Evolutionary conservation across 2,113 vertebrate species (phyloP), one percentile per base, ranked within the genome.

Genomic region (Origma solitaria): DNA sequence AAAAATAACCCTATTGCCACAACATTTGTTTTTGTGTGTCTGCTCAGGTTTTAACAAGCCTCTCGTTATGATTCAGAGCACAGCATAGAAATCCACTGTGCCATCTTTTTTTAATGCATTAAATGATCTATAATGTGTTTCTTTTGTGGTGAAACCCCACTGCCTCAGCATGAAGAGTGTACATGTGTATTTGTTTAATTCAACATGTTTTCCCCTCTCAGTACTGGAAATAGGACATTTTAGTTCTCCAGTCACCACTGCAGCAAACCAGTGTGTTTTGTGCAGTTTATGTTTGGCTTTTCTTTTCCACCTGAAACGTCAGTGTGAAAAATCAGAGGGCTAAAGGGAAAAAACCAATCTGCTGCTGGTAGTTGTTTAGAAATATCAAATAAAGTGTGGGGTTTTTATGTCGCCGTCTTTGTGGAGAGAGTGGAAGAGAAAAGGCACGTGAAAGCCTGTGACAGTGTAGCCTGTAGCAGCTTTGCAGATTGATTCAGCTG

Each of bases 401-500:
- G 42, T 78, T 90, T 94, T 83, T 92, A 54, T 88, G 82, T 88
- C 3, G 1, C 79, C 79, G 51, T 66, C 88, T 82, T 72, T 83
- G 80, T 88, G 76, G 72, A 37, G 11, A 69, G 94, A 76, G 81
- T 57, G 66, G 75, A 30, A 42, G 75, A 31, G 86, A 66, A 84
- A 57, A 90, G 64, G 54, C 71, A 77, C 23, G 88, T 57, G 79
- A 94, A 92, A 88, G 85, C 42, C 88, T 90, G 27, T 1, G 5
- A 38, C 56, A 50, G 88, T 0, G 1, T 83, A 66, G 91, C 86
- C 69, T 79, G 56, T 88, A 88, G 90, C 79, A 86, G 95, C 88
- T 95, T 88, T 49, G 68, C 92, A 66, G 70, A 94, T 92, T 79
- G 92, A 92, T 93, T 92, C 92, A 75, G 79, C 58, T 70, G 60